Conservation (phyloP, 2,888 invertebrate genomes). For the Chromoteleia sp. region DNA sequence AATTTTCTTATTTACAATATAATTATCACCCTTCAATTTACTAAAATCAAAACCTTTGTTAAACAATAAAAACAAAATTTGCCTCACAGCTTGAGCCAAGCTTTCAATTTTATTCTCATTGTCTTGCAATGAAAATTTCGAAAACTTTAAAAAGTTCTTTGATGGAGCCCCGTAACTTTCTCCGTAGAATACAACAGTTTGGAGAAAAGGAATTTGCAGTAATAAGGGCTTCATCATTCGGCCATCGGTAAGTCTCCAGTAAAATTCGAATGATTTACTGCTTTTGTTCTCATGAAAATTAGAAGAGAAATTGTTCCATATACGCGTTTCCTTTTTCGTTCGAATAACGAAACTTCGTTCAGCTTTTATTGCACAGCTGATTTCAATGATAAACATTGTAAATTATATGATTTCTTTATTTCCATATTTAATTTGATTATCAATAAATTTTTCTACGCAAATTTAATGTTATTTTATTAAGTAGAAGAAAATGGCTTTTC, state of each 20-base stretch:
- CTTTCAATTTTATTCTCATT: neutral
- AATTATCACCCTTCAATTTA: neutral
- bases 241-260: neutral
- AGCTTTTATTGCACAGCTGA: neutral
- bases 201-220: constrained; percentile 38
- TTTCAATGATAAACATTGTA: neutral
- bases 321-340: neutral
- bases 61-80: neutral
- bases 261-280: constrained; percentile 33
- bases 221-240: constrained; percentile 24
- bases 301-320: constrained; percentile 22
- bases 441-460: no score
- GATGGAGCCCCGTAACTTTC: constrained; percentile 12
- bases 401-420: neutral
- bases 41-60: neutral
- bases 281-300: constrained; percentile 19
- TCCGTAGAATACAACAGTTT: constrained; percentile 3
- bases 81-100: neutral
- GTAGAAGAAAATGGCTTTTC: no score
- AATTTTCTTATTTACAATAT: neutral
- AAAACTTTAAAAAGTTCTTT: constrained; percentile 17
- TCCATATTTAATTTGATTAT: no score
- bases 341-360: constrained; percentile 1
- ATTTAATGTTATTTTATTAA: no score
- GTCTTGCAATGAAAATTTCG: constrained; percentile 1